A percentile compares a stretch with the other conserved stretches of the same genome.
phyloP scores from a whole-genome alignment of 1,140 invertebrate species.

The Proctacanthus coquilletti region DNA sequence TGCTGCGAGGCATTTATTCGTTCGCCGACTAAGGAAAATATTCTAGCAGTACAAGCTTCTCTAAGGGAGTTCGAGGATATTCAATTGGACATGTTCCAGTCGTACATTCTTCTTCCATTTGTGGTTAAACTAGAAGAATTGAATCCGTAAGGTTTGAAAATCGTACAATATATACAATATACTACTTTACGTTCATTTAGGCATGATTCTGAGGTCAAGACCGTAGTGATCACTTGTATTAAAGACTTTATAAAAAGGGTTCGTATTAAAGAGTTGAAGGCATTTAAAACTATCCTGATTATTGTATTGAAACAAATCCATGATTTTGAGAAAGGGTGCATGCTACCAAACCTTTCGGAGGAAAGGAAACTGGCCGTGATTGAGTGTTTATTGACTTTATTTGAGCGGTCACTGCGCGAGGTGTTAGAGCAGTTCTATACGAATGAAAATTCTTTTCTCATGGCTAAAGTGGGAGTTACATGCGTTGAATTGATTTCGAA shows the following conservation, averaged over 20 bases:
- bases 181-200: constrained; percentile 7
- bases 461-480: constrained; percentile 11
- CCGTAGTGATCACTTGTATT: constrained; percentile 15
- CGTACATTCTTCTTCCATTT: constrained; percentile 20
- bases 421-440: constrained; percentile 20
- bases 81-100: constrained; percentile 20
- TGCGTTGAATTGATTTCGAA: constrained; percentile 16
- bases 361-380: constrained; percentile 24
- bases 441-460: background rate
- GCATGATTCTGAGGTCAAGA: constrained; percentile 18
- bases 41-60: constrained; percentile 14
- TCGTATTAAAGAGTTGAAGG: constrained; percentile 16
- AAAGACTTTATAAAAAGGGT: constrained; percentile 14
- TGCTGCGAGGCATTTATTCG: constrained; percentile 20
- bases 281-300: constrained; percentile 17
- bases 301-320: constrained; percentile 19
- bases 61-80: constrained; percentile 17
- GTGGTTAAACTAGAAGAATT: constrained; percentile 21
- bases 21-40: constrained; percentile 13
- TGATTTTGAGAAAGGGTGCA: constrained; percentile 10
- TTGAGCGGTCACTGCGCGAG: constrained; percentile 16
- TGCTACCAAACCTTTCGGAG: constrained; percentile 17
- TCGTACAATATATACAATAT: background rate
- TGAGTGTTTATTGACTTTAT: constrained; percentile 13
- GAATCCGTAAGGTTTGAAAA: constrained; percentile 11